Evolutionary conservation across 2,113 vertebrate species (phyloP), one percentile per base, ranked within the genome.

Genomic region (Limnothrissa miodon): DNA sequence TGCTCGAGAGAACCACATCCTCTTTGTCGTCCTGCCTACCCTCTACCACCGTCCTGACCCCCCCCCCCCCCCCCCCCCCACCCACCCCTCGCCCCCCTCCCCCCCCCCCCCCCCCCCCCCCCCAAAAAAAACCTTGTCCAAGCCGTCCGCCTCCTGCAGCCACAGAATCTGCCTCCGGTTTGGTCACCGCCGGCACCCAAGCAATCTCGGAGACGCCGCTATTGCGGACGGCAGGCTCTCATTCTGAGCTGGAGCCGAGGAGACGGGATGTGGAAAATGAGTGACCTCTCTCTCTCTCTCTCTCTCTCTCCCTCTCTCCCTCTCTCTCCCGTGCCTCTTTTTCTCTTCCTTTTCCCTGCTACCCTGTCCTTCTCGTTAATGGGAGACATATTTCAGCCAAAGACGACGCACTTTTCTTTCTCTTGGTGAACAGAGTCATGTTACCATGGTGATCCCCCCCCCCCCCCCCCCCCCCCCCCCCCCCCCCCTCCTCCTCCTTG

Each of bases 391-490:
- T 88, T 81, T 83, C 79, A 90, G 86, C 85, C 86, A 85, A 91
- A 88, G 62, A 85, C 51, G n/a, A 78, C 8, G 86, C 91, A 90
- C 91, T 91, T 94, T 90, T 89, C 91, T 95, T 93, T 94, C 92
- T 92, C 92, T 83, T 89, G 94, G 92, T 91, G 82, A 85, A 94
- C 92, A 90, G 90, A 88, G 94, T 92, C 94, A 93, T 91, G 94
- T 96, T 96, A 91, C 95, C 90, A 93, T 95, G 94, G 94, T 45
- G 29, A 94, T 93, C 88, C 87, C 89, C 91, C 5, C 25, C 10
- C 62, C 25, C 62, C 29, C 89, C 91, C 10, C 29, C 80, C 1
- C 15, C 15, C n/a, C 79, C 79, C 5, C 33, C 19, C 25, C n/a
- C 33, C 36, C 74, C 39, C 6, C n/a, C n/a, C n/a, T n/a, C n/a